Base-by-base conservation (phyloP, 1,140 invertebrate species). In the Drosophila equinoxialis region DNA sequence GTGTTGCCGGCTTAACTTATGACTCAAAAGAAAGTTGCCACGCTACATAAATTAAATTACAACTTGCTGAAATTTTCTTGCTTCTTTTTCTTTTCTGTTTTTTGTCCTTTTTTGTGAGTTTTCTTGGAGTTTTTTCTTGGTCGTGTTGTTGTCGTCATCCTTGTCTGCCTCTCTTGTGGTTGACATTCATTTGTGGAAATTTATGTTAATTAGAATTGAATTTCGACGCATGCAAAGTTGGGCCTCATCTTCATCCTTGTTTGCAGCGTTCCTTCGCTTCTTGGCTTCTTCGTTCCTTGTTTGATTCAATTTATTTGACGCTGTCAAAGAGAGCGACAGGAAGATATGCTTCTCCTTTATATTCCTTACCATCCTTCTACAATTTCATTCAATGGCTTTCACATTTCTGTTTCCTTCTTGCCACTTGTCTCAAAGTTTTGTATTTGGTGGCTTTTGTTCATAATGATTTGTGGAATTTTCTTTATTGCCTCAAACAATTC, bases 161-260 rank as follows among this genome's bases (percentile, higher is more conserved):
- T 17, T 6, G 42, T 45, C 45, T 51, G 17, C 17, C 45, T 51
- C 45, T 77, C 68, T 81, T 87, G 84, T 66, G 84, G 84, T 87
- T 87, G 84, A 87, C 84, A 87, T 89, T 87, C 81, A 87, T 87
- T 86, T 89, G 84, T 89, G 85, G 67, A 89, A 89, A 89, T 89
- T 89, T 89, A 89, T 89, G 84, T 89, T 89, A 89, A 89, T 89
- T 89, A 89, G 77, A 89, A 89, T 89, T 90, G 84, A 89, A 90
- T 89, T 89, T 89, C 77, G 71, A 84, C 76, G 77, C 81, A 84
- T 84, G 81, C 84, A 90, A 90, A 90, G 71, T 78, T 84, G 72
- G 63, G 45, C 17, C 59, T 66, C 67, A 14, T 63, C 51, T 57
- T 51, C 20, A 51, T 51, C 45, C 45, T 51, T 8, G 45, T 48